Evolutionary conservation across 2,797 vertebrate species (phyloP), one percentile per base, ranked within the genome.

Genomic region (Capromys pilorides): DNA sequence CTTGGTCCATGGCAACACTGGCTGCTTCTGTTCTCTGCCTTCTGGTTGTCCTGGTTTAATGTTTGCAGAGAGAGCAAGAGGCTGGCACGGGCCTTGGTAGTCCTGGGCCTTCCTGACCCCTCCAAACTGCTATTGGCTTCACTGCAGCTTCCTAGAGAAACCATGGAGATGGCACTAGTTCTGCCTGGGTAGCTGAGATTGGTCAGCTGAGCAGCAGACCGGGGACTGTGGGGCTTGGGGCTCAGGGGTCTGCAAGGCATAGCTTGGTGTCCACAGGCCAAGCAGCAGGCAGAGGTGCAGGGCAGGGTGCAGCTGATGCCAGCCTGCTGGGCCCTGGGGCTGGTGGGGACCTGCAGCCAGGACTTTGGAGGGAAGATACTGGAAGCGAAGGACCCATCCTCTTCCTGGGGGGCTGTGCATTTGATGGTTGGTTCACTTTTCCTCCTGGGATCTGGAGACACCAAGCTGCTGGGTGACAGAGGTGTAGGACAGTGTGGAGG

Each of bases 151-250:
- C 98, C 98, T 36, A 99, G 97, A 85, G 98, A 98, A 85, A 98
- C 97, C 96, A 99, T 97, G 0, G 98, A 99, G 18, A 98, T 88
- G 49, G 99, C 98, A n/a, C 96, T 98, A 7, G 98, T 81, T 36
- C 98, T 98, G n/a, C 98, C 97, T 0, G 98, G 97, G 87, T 98
- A 98, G n/a, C 90, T 97, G 84, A 98, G 98, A 51, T 96, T 96
- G 79, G 95, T 98, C 28, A 97, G 97, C 2, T 98, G 98, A 54
- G 97, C 95, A 2, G 80, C 59, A 4, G 98, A 97, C 79, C 98
- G 98, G 14, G 99, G 98, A 78, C 98, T 99, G 93, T 97, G 98
- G 0, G 99, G 99, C 96, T 99, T 99, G 54, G 99, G 99, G 97
- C 99, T 99, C 98, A 99, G 98, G 57, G 99, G 99, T 83, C 98